These are phyloP conservation scores for Ptyas mucosa DNA, from an alignment of 2,113 vertebrate species.

Conservation along the genomic window DNA sequence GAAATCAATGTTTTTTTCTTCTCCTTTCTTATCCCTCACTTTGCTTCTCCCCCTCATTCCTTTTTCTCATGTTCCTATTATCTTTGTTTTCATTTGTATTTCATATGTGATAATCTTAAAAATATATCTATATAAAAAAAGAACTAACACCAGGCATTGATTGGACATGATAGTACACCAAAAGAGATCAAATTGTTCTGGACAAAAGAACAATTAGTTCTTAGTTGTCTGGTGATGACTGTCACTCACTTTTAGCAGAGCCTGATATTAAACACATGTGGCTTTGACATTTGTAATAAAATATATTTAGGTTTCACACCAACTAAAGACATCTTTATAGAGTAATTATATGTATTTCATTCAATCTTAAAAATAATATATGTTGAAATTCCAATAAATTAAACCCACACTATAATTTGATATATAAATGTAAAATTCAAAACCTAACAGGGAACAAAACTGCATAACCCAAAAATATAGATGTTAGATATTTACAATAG, in stretches of 20 bases:
- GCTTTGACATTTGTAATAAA: neutral
- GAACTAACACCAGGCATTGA: neutral
- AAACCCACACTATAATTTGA: neutral
- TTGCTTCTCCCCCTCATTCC: no score
- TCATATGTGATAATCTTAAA: no score
- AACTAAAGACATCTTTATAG: neutral
- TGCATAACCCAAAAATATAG: neutral
- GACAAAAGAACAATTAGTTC: neutral
- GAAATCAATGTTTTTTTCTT: no score
- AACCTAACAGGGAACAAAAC: neutral
- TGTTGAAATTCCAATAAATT: neutral
- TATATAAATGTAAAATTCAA: neutral
- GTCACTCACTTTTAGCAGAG: neutral
- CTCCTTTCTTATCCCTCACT: no score
- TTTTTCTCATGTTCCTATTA: no score
- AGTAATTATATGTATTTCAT: neutral
- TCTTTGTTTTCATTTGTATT: no score
- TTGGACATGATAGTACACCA: neutral
- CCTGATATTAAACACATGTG: neutral
- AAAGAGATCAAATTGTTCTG: neutral
- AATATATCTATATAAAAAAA: neutral
- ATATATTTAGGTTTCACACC: neutral
- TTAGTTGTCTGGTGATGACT: neutral
- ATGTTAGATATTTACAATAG: neutral
- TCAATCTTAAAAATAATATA: neutral